Evolutionary conservation across 2,888 invertebrate genomes (phyloP).

Genomic region (Rotaria sp.): DNA sequence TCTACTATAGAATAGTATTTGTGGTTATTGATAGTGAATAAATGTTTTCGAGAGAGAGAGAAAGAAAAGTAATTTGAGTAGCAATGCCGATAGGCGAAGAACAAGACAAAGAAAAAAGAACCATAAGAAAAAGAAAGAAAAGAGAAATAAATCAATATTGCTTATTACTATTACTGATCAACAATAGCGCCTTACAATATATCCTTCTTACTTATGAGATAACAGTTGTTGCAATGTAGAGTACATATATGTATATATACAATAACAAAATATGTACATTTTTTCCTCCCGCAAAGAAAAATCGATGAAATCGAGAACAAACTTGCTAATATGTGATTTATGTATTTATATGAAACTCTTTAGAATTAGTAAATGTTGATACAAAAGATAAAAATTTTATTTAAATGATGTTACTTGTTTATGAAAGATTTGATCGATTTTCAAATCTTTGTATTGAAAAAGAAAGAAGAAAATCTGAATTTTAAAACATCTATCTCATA

Average conservation of each 20-base stretch:
- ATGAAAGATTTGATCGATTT: background rate
- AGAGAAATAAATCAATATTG: background rate
- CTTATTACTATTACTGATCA: background rate
- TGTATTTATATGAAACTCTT: no score
- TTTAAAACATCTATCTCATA: background rate
- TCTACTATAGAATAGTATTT: background rate
- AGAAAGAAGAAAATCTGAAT: background rate
- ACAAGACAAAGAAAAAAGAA: background rate
- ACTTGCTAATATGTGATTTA: no score
- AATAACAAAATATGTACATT: background rate
- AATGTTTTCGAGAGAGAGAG: background rate
- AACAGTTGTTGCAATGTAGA: background rate
- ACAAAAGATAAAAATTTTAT: no score
- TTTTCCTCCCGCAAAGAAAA: no score
- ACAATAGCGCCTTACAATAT: background rate
- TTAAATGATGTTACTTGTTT: no score
- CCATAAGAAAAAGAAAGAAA: background rate
- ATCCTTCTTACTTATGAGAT: background rate
- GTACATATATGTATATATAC: background rate
- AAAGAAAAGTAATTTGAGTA: background rate
- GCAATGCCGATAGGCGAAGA: background rate
- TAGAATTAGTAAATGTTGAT: no score
- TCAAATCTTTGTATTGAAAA: background rate
- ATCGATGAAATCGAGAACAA: no score
- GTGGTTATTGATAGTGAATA: background rate